These are phyloP conservation scores for Gambusia yucatana DNA, from an alignment of 2,797 vertebrate species.

Conservation along the genomic window DNA sequence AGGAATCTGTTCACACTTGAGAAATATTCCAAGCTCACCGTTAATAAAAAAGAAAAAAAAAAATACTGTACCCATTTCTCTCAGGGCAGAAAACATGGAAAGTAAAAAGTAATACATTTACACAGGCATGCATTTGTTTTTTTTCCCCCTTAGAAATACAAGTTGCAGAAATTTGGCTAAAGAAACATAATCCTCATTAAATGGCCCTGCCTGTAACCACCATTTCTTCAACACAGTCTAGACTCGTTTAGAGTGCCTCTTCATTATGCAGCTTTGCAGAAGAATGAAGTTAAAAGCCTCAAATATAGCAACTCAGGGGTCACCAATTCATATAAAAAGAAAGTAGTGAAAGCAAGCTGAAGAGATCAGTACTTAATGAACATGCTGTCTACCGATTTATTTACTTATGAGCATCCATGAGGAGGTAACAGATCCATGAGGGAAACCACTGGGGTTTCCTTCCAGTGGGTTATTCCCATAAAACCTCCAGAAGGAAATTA, in stretches of 20 bases:
- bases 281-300: constrained; percentile 10
- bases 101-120: constrained; percentile 22
- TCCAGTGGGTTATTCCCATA: not conserved
- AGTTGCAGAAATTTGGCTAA: constrained; percentile 32
- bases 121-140: constrained; percentile 12
- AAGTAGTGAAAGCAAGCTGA: not conserved
- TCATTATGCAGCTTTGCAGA: constrained; percentile 12
- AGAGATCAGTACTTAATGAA: not conserved
- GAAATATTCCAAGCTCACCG: not conserved
- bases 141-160: constrained; percentile 3
- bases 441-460: not conserved
- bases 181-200: constrained; percentile 27
- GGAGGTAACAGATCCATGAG: not conserved
- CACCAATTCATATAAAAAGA: not conserved
- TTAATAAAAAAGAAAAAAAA: constrained; percentile 1
- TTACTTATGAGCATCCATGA: not conserved
- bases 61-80: not conserved
- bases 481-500: not conserved
- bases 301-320: not conserved
- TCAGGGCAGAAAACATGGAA: constrained; percentile 21
- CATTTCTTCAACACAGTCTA: constrained; percentile 34
- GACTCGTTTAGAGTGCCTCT: constrained; percentile 18
- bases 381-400: not conserved
- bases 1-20: not conserved
- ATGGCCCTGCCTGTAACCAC: constrained; percentile 30